Evolutionary conservation across 2,888 invertebrate genomes (phyloP), one percentile per base, ranked within the genome.

Genomic region (Arge pagana): DNA sequence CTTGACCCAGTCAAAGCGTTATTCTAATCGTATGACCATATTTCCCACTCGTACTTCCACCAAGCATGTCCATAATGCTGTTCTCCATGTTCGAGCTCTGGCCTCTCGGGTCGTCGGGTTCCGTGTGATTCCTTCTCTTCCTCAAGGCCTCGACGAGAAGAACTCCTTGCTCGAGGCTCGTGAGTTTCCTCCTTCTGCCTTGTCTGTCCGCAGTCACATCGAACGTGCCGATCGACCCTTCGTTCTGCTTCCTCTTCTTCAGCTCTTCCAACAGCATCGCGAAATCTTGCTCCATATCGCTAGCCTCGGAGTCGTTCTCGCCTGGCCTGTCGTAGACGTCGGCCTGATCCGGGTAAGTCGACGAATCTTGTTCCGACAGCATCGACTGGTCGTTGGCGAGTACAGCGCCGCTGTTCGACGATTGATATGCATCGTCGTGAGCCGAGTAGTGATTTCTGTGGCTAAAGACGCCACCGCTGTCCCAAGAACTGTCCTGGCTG

Each of bases 1-100:
- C n/a, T n/a, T n/a, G n/a, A n/a, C n/a, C n/a, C n/a, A n/a, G n/a
- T n/a, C n/a, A n/a, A n/a, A n/a, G n/a, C n/a, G n/a, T n/a, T n/a
- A n/a, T n/a, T n/a, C n/a, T n/a, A n/a, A n/a, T n/a, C n/a, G n/a
- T n/a, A n/a, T n/a, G n/a, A n/a, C n/a, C n/a, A n/a, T n/a, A n/a
- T 42, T 30, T 4, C 1, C 16, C n/a, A 13, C 5, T 6, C 72
- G 54, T 84, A 91, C 91, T 91, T 85, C 90, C 86, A 56, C 90
- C 89, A 67, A 92, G 79, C 81, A 91, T 86, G 74, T 91, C 90
- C 83, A 91, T 88, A 57, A 92, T 85, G 41, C 88, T 87, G 64
- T 85, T 81, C 58, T 83, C 81, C 56, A 81, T 84, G 64, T 89
- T 85, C 55, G 81, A 80, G 50, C 83, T 82, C 15, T 79, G 72